These are phyloP conservation scores for Nesidiocoris tenuis DNA, from an alignment of 2,888 invertebrate species.

Conservation along the genomic window DNA sequence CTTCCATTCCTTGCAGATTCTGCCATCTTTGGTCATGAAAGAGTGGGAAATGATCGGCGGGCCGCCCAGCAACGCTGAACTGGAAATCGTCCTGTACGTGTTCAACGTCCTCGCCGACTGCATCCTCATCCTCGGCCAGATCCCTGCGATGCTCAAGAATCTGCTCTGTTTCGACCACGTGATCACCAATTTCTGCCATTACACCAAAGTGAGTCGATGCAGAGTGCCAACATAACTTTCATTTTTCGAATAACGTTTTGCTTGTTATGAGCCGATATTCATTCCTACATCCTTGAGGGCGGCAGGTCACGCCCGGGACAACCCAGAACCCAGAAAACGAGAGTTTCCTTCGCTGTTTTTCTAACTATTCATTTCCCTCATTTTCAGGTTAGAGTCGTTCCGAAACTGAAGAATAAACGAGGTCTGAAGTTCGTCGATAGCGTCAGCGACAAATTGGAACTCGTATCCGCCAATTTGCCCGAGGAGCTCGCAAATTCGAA, in stretches of 20 bases:
- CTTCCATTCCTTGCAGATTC: too few relatives aligned
- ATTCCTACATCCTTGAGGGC: background rate
- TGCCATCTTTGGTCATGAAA: conserved; percentile 38
- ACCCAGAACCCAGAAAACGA: too few relatives aligned
- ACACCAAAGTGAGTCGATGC: conserved; percentile 7
- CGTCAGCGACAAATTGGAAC: conserved; percentile 23
- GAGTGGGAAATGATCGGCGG: conserved; percentile 43
- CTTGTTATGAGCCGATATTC: background rate
- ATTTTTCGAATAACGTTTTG: background rate
- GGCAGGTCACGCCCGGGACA: too few relatives aligned
- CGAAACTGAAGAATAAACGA: conserved; percentile 21
- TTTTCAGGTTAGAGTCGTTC: conserved; percentile 21
- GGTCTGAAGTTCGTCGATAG: background rate
- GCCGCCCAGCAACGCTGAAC: background rate
- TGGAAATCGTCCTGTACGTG: conserved; percentile 18
- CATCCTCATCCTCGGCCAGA: conserved; percentile 42
- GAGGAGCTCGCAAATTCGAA: conserved; percentile 30
- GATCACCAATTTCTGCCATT: conserved; percentile 31
- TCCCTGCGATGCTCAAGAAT: conserved; percentile 44
- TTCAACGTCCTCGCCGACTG: conserved; percentile 40
- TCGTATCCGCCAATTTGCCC: conserved; percentile 33
- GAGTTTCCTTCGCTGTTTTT: too few relatives aligned
- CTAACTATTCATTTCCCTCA: too few relatives aligned
- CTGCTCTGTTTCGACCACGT: conserved; percentile 26
- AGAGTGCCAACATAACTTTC: background rate